Base-by-base conservation (phyloP, 2,888 invertebrate genomes). In the Lampropteryx suffumata region DNA sequence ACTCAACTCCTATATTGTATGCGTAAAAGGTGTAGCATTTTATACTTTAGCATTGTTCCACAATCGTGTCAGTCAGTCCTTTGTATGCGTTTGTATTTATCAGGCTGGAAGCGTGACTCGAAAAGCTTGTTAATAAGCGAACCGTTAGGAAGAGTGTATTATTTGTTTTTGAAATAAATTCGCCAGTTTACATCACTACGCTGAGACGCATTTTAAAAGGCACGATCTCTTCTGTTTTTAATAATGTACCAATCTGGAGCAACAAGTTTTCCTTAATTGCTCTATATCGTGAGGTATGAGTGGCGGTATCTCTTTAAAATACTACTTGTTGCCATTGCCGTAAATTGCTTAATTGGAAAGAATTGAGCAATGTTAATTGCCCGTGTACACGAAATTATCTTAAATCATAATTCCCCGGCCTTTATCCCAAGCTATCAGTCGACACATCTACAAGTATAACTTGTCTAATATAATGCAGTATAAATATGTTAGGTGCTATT, bases 51-150 rank as follows among this genome's bases (percentile, higher is more conserved):
- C 14, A 57, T 68, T 68, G 60, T 51, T 55, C 61, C 61, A 61
- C 59, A 61, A 63, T 55, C 58, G 69, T 69, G 70, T 67, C 73
- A 65, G 50, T 64, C 57, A 65, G 50, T 64, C 57, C 64, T 59
- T 67, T 71, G 68, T 76, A 59, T 68, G 58, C 55, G 57, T 64
- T 68, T 67, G 67, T 64, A 66, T 69, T 72, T 70, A 70, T 59
- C 64, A 45, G 54, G 62, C 60, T 65, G 70, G 71, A 63, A 64
- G 65, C 71, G 77, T 76, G 71, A 76, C 71, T 67, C 59, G 40
- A 46, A 62, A 69, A 73, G 64, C 28, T 70, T 71, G 70, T 62
- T 67, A 65, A 67, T 50, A 43, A 55, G 48, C 29, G 62, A 65
- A 63, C 79, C 68, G 77, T 76, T 52, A 56, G 49, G 42, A 12